Evolutionary conservation across 2,113 vertebrate genomes (phyloP).

Genomic region (Leptocoma aspasia): DNA sequence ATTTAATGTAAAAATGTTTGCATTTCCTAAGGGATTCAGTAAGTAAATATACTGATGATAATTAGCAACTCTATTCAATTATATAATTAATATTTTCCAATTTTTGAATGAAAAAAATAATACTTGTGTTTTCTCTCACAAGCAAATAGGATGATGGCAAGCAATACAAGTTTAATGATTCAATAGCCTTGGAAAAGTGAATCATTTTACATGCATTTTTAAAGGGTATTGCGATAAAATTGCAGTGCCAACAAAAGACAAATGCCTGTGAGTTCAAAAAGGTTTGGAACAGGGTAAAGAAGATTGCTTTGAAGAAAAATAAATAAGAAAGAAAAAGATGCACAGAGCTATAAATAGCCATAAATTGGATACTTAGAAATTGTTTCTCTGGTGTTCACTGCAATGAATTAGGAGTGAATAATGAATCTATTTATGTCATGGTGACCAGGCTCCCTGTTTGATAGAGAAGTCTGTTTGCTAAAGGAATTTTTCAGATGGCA

Average conservation of each 20-base stretch:
- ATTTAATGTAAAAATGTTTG: background rate
- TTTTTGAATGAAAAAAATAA: background rate
- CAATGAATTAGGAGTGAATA: background rate
- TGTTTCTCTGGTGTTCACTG: background rate
- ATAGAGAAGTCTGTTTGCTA: background rate
- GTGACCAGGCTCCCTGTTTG: background rate
- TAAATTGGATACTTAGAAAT: background rate
- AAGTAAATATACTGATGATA: background rate
- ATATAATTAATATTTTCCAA: background rate
- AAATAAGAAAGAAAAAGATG: background rate
- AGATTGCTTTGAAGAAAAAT: background rate
- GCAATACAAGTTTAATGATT: background rate
- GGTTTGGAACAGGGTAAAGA: background rate
- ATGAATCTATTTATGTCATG: background rate
- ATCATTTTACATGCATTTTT: conserved; percentile 5
- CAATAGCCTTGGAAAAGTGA: background rate
- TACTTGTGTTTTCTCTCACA: background rate
- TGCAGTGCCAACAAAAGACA: background rate
- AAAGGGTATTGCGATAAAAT: background rate
- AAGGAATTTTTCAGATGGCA: background rate
- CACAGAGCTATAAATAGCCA: background rate
- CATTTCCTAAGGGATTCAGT: background rate
- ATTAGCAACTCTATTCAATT: background rate
- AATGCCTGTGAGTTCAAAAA: background rate
- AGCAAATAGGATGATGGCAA: background rate